Evolutionary conservation across 2,888 invertebrate genomes (phyloP).

Genomic region (Ceratothoa steindachneri): DNA sequence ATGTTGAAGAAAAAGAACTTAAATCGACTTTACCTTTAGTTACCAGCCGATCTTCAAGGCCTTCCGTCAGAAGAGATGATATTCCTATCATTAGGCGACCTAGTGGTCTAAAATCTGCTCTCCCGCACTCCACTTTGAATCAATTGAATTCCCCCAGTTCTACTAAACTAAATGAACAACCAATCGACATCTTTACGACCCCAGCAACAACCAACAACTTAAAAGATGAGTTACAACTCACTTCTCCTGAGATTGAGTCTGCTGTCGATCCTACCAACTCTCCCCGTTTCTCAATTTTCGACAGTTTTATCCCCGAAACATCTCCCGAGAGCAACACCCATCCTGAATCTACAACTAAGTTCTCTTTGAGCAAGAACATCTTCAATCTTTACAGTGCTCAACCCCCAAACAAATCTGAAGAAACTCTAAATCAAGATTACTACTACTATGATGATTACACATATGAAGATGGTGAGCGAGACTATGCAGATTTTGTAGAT

Average conservation of each 20-base stretch:
- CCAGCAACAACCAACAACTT: background rate
- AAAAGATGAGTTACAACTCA: background rate
- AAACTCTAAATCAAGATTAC: background rate
- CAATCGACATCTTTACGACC: background rate
- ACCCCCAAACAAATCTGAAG: background rate
- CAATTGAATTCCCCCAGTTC: background rate
- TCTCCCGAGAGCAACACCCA: background rate
- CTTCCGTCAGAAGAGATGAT: slow-evolving; percentile 36
- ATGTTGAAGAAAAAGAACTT: too few species aligned
- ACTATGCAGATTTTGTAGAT: background rate
- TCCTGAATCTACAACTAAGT: background rate
- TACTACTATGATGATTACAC: slow-evolving; percentile 8
- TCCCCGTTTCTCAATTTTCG: background rate
- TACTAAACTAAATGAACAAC: background rate
- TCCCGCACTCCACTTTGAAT: slow-evolving; percentile 15
- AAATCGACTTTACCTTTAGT: too few species aligned
- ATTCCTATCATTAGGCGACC: slow-evolving; percentile 44
- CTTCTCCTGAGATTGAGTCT: background rate
- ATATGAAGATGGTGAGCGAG: background rate
- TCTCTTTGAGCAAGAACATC: background rate
- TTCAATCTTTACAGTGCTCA: background rate
- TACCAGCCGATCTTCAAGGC: slow-evolving; percentile 31
- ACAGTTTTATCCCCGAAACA: background rate
- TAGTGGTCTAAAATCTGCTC: slow-evolving; percentile 11
- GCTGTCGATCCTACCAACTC: background rate